A percentile compares a stretch with the other conserved stretches of the same genome.
phyloP scores from a whole-genome alignment of 2,113 vertebrate species.

The Seriola rivoliana region DNA sequence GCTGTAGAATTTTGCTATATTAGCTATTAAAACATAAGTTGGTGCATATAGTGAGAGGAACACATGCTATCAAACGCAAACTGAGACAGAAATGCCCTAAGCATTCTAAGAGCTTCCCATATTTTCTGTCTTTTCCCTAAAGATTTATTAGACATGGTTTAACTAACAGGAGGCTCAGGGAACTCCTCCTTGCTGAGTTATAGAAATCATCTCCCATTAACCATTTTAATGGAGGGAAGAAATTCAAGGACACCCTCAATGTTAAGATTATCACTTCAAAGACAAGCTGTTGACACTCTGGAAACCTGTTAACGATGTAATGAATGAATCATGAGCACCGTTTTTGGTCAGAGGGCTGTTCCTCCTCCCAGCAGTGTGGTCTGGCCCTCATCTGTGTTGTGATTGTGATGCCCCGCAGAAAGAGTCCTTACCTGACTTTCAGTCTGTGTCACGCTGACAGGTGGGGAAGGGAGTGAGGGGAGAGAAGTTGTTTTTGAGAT shows the following conservation, averaged over 20 bases:
- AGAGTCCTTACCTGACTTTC: constrained; percentile 64
- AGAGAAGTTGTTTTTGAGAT: constrained; percentile 52
- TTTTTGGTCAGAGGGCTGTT: constrained; percentile 75
- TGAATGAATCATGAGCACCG: constrained; percentile 81
- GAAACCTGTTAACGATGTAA: constrained; percentile 79
- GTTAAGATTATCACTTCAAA: constrained; percentile 87
- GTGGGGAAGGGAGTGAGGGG: constrained; percentile 29
- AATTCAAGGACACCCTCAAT: constrained; percentile 83
- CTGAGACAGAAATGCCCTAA: constrained; percentile 42
- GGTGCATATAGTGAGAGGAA: constrained; percentile 6
- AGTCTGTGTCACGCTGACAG: constrained; percentile 50
- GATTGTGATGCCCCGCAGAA: constrained; percentile 62
- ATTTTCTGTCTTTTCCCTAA: constrained; percentile 60
- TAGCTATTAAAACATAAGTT: constrained; percentile 10
- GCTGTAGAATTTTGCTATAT: constrained; percentile 11
- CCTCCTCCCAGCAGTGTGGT: constrained; percentile 57
- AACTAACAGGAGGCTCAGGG: constrained; percentile 77
- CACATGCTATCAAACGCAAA: constrained; percentile 35
- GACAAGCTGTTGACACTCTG: constrained; percentile 83
- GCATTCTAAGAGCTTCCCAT: constrained; percentile 48
- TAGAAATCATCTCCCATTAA: constrained; percentile 83
- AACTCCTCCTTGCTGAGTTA: constrained; percentile 82
- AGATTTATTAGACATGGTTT: constrained; percentile 80
- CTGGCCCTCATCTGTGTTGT: constrained; percentile 44
- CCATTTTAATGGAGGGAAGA: constrained; percentile 80